These are phyloP conservation scores for Urocyon cinereoargenteus DNA, from an alignment of 2,797 vertebrate genomes.

Conservation along the genomic window DNA sequence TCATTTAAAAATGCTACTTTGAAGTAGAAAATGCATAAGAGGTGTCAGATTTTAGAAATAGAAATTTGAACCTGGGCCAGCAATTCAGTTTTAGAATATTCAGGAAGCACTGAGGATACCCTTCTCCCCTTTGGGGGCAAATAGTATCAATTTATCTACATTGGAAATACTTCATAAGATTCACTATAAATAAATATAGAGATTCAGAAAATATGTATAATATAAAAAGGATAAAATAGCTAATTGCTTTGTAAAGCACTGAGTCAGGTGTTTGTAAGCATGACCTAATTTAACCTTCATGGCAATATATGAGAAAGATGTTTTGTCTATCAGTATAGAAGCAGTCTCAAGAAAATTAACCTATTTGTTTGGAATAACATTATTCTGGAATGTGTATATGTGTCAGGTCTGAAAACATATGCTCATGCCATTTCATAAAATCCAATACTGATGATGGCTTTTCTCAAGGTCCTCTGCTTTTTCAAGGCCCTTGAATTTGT, in stretches of 20 bases:
- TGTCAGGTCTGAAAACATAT: neutral
- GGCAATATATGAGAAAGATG: neutral
- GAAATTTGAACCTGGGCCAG: neutral
- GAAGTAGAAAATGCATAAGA: neutral
- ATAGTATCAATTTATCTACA: neutral
- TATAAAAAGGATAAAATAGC: neutral
- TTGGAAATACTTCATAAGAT: neutral
- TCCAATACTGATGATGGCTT: neutral
- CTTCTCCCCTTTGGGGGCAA: neutral
- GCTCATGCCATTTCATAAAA: neutral
- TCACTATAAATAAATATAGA: neutral
- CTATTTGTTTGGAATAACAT: neutral
- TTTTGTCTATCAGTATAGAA: neutral
- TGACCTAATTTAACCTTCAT: slow-evolving; percentile 29
- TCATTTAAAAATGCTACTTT: neutral
- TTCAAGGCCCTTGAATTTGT: neutral
- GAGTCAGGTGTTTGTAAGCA: neutral
- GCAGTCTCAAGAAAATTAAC: neutral
- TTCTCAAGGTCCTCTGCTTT: slow-evolving; percentile 20
- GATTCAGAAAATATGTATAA: neutral
- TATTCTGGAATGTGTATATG: neutral
- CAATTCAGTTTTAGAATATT: neutral
- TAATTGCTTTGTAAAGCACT: neutral
- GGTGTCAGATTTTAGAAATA: neutral
- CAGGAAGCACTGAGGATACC: neutral